Evolutionary conservation across 1,140 invertebrate species (phyloP).

Genomic region (Vollenhovia emeryi): DNA sequence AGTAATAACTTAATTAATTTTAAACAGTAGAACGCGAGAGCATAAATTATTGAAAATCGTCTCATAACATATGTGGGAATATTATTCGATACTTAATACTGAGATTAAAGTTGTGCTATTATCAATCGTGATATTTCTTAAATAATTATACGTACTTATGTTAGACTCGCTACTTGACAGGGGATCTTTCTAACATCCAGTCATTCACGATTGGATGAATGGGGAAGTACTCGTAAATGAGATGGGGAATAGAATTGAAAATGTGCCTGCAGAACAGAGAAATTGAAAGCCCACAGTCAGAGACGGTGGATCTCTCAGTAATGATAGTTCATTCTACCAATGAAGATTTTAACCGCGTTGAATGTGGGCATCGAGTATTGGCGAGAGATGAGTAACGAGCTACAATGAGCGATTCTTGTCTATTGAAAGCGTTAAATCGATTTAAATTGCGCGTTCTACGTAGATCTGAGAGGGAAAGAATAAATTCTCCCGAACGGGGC

Average conservation of each 20-base stretch:
- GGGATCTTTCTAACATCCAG: background rate
- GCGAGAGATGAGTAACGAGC: slow-evolving; percentile 34
- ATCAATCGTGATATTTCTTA: background rate
- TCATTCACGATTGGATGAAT: slow-evolving; percentile 22
- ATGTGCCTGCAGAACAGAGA: slow-evolving; percentile 6
- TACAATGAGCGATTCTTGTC: slow-evolving; percentile 52
- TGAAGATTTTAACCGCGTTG: slow-evolving; percentile 21
- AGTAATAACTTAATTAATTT: slow-evolving; percentile 3
- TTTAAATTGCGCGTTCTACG: slow-evolving; percentile 41
- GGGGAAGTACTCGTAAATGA: slow-evolving; percentile 40
- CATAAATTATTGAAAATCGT: background rate
- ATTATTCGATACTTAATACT: background rate
- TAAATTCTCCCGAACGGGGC: background rate
- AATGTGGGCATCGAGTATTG: slow-evolving; percentile 28
- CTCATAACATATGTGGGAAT: background rate
- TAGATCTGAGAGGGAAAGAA: background rate
- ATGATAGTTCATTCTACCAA: slow-evolving; percentile 60
- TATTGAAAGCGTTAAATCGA: slow-evolving; percentile 62
- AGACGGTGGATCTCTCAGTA: slow-evolving; percentile 33
- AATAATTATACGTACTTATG: background rate
- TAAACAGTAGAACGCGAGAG: background rate
- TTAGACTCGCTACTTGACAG: background rate
- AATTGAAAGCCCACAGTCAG: slow-evolving; percentile 53
- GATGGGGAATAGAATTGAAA: slow-evolving; percentile 22
- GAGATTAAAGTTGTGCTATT: background rate